phyloP scores from a whole-genome alignment of 2,797 vertebrate species.

The Pteronotus mesoamericanus region DNA sequence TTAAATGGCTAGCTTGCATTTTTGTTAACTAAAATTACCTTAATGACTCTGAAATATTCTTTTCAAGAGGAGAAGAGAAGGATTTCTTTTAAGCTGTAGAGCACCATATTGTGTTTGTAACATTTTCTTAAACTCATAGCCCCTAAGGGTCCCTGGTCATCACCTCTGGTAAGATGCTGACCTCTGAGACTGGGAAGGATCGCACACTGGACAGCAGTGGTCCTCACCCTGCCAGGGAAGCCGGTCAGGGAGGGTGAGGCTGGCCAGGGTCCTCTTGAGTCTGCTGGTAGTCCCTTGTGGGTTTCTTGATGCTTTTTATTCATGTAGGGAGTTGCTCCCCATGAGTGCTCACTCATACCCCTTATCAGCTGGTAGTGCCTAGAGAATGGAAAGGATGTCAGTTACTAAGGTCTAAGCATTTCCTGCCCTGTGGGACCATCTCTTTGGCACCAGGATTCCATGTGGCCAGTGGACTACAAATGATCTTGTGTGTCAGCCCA shows the following conservation, averaged over 20 bases:
- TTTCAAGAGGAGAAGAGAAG: neutral
- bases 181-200: neutral
- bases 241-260: neutral
- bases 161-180: neutral
- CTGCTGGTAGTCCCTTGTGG: neutral
- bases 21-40: neutral
- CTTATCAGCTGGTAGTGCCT: neutral
- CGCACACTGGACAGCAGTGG: neutral
- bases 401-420: neutral
- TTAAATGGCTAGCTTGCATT: neutral
- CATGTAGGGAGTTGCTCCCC: neutral
- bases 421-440: accelerated
- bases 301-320: neutral
- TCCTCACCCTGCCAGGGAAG: no score
- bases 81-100: neutral
- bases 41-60: neutral
- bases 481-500: neutral
- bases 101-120: neutral
- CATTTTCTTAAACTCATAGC: neutral
- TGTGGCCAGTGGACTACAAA: neutral
- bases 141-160: no score
- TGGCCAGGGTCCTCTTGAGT: neutral
- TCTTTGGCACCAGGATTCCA: neutral
- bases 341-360: neutral
- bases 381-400: neutral